Evolutionary conservation across 2,888 invertebrate genomes (phyloP).

Genomic region (Drosophila rubida): DNA sequence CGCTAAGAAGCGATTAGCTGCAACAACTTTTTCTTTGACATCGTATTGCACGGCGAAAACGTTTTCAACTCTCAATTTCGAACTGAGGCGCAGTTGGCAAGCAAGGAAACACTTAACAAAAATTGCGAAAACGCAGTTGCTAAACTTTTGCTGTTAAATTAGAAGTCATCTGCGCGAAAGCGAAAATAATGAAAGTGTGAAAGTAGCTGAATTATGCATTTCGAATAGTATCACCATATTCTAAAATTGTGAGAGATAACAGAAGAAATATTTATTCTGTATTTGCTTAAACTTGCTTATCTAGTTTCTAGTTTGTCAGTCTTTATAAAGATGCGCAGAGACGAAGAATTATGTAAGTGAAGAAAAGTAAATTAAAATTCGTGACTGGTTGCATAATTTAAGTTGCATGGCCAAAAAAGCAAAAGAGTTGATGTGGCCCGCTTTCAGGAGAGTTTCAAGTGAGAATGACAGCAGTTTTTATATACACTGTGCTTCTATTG

Average conservation of each 20-base stretch:
- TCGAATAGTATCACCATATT: no score
- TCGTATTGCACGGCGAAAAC: not conserved
- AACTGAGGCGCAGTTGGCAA: not conserved
- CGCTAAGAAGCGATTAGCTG: slow-evolving; percentile 4
- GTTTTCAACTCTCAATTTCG: not conserved
- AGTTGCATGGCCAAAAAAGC: not conserved
- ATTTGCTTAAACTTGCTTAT: not conserved
- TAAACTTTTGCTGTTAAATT: not conserved
- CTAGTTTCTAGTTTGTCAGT: not conserved
- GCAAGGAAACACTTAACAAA: not conserved
- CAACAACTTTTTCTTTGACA: slow-evolving; percentile 7
- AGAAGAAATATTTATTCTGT: not conserved
- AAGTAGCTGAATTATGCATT: no score
- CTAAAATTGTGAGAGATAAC: no score
- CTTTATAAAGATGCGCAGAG: not conserved
- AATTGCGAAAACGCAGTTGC: not conserved
- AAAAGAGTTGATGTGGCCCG: not conserved
- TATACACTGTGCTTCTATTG: not conserved
- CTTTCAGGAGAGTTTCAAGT: not conserved
- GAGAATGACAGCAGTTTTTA: not conserved
- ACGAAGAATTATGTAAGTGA: not conserved
- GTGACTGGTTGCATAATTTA: not conserved
- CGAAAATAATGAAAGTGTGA: no score
- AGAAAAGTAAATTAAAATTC: not conserved
- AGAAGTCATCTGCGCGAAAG: no score